phyloP scores from a whole-genome alignment of 2,888 invertebrate genomes.

The Unio pictorum region DNA sequence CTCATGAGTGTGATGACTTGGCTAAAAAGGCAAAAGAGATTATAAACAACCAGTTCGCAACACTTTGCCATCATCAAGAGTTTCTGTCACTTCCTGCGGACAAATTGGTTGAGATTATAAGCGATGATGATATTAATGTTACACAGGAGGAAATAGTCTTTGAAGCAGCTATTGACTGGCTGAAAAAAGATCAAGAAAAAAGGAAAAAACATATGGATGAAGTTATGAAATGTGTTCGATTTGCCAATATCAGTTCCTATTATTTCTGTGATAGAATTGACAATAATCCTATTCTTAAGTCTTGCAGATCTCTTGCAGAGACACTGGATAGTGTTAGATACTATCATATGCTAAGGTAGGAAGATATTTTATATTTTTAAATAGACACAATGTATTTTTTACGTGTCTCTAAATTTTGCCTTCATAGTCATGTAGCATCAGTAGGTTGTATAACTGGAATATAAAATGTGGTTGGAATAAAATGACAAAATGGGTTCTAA shows the following conservation, averaged over 20 bases:
- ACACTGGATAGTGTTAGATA: slow-evolving; percentile 59
- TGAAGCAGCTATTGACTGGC: slow-evolving; percentile 67
- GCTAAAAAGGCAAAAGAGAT: slow-evolving; percentile 60
- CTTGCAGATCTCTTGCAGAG: slow-evolving; percentile 41
- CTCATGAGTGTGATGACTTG: slow-evolving; percentile 63
- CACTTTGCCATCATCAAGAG: slow-evolving; percentile 62
- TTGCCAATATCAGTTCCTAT: slow-evolving; percentile 68
- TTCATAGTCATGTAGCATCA: no score
- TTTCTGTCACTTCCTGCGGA: slow-evolving; percentile 65
- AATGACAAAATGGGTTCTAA: no score
- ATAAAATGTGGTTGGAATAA: no score
- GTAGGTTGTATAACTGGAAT: no score
- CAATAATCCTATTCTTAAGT: slow-evolving; percentile 46
- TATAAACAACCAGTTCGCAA: slow-evolving; percentile 57
- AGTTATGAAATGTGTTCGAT: slow-evolving; percentile 66
- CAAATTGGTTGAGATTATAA: slow-evolving; percentile 66
- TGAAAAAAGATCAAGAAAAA: slow-evolving; percentile 44
- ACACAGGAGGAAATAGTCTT: slow-evolving; percentile 62
- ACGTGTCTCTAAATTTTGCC: no score
- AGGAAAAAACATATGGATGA: slow-evolving; percentile 42
- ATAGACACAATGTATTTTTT: no score
- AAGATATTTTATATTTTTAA: not conserved
- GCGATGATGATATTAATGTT: slow-evolving; percentile 65
- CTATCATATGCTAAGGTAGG: slow-evolving; percentile 63
- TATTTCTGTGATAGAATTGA: slow-evolving; percentile 70